These are phyloP conservation scores for Sturnus vulgaris DNA, from an alignment of 2,113 vertebrate genomes.

Conservation along the genomic window DNA sequence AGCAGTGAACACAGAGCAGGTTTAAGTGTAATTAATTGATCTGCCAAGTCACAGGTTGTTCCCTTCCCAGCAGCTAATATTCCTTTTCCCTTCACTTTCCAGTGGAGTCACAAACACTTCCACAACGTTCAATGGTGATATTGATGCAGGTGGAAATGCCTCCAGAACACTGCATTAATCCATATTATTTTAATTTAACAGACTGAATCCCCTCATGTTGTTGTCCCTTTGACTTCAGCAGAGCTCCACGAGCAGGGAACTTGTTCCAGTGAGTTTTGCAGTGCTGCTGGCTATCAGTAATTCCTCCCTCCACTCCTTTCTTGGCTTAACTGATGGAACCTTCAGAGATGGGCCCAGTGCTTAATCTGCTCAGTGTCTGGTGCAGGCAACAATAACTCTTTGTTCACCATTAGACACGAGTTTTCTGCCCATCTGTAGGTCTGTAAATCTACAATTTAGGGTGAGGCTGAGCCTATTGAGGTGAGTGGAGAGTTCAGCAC, in stretches of 20 bases:
- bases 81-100: background rate
- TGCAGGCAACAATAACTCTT: background rate
- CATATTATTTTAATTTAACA: background rate
- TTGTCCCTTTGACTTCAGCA: background rate
- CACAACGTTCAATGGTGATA: background rate
- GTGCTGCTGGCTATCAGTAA: background rate
- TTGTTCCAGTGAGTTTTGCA: background rate
- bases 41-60: background rate
- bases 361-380: background rate
- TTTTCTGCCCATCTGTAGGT: background rate
- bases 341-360: background rate
- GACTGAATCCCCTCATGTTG: background rate
- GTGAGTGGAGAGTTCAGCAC: background rate
- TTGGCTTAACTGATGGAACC: background rate
- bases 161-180: background rate
- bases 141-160: background rate
- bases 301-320: background rate
- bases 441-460: background rate
- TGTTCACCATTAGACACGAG: background rate
- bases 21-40: background rate
- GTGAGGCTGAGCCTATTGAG: background rate
- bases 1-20: background rate
- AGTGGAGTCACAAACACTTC: background rate
- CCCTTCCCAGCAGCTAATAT: background rate
- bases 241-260: background rate